A percentile compares a stretch with the other conserved stretches of the same genome.
Evolutionary conservation across 2,888 invertebrate species (phyloP).

Genomic region (Cordilura impudica): DNA sequence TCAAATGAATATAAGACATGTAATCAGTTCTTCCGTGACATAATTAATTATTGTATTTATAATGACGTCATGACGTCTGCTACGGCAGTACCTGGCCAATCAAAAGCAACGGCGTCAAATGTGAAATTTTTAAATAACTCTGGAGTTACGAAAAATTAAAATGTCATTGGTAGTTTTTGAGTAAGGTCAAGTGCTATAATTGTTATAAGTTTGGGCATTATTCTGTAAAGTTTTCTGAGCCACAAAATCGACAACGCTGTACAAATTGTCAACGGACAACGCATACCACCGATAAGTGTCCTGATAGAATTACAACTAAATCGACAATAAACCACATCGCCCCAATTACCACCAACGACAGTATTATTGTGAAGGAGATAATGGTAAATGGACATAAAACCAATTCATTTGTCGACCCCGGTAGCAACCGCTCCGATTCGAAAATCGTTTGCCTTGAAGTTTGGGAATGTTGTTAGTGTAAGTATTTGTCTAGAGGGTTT

Average conservation of each 20-base stretch:
- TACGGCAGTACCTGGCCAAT: not conserved
- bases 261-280: conserved; percentile 17
- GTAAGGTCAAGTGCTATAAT: conserved; percentile 36
- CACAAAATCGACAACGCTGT: conserved; percentile 17
- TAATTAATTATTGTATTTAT: no score
- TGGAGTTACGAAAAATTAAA: no score
- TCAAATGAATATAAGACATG: conserved; percentile 28
- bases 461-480: not conserved
- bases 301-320: not conserved
- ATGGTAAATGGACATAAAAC: no score
- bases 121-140: no score
- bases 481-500: no score
- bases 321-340: conserved; percentile 30
- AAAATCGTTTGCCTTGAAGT: not conserved
- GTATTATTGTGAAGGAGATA: no score
- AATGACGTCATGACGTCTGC: no score
- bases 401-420: no score
- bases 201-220: conserved; percentile 16
- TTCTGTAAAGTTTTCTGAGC: conserved; percentile 17
- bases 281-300: conserved; percentile 19
- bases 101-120: not conserved
- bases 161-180: not conserved
- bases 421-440: no score
- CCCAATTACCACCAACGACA: no score
- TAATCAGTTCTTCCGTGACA: no score